Evolutionary conservation across 2,113 vertebrate genomes (phyloP), one percentile per base, ranked within the genome.

Genomic region (Bucco capensis): DNA sequence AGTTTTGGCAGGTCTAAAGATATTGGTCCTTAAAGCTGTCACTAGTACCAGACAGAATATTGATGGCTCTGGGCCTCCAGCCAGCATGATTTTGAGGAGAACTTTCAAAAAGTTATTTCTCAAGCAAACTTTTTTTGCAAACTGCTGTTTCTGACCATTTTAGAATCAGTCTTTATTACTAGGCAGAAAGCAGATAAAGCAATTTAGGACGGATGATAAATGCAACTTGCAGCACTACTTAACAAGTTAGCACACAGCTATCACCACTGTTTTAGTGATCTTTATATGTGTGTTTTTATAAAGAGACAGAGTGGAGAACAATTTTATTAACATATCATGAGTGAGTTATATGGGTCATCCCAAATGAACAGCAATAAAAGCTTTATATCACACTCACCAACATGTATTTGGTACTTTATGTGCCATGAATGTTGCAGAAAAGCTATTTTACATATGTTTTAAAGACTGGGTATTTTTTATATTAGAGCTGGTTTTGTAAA

Each of bases 401-500:
- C 76, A 86, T 81, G 73, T 94, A 95, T 95, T 95, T 83, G 57
- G 88, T 91, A 91, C 86, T 95, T 96, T 95, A 95, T 88, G 94
- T 95, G 94, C 93, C 95, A 94, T 92, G 94, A 96, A 96, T 92
- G 95, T 91, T 95, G 88, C 95, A 95, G 94, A 96, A 96, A 96
- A 96, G 83, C 86, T 91, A 93, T 95, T 95, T 94, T 96, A 95
- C 94, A 81, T 91, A 90, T 90, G 93, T 95, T 95, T 95, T 95
- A 93, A 93, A 88, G 93, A 86, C 73, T 69, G 83, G 86, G 57
- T 88, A 91, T 95, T 96, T 96, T 95, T 94, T 94, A 89, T 94
- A 94, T 85, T 94, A 94, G 61, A 72, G 33, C 83, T 93, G 94
- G 89, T 94, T 94, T 96, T 95, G 93, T 96, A 94, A 94, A 83